Conservation (phyloP, 2,888 invertebrate species). For the Diarsia dahlii region DNA sequence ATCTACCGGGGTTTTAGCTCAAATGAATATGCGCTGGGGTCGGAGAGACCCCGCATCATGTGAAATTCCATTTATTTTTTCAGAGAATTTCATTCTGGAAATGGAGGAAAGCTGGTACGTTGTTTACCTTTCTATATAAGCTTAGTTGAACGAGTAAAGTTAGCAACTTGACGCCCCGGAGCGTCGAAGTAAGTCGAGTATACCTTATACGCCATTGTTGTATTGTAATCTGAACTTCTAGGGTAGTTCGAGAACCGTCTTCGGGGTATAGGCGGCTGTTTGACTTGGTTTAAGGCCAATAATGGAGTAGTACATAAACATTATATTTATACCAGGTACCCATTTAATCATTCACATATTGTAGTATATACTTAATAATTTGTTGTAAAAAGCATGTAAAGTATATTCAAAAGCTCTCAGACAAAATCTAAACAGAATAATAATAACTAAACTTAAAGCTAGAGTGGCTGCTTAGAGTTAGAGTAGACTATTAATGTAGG, state of each 20-base stretch:
- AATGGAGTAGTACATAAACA: neutral
- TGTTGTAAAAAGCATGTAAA: no score
- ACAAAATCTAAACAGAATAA: neutral
- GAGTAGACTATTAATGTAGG: neutral
- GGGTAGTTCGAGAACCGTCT: constrained; percentile 15
- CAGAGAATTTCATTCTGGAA: constrained; percentile 38
- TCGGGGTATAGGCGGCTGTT: neutral
- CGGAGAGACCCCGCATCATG: constrained; percentile 34
- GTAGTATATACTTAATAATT: neutral
- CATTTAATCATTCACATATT: neutral
- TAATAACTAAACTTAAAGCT: neutral
- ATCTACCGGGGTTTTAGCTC: constrained; percentile 66
- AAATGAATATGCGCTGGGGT: constrained; percentile 62
- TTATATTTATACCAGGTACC: neutral
- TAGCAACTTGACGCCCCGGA: constrained; percentile 40
- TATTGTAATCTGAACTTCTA: constrained; percentile 37
- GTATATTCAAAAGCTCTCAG: neutral
- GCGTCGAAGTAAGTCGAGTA: constrained; percentile 33
- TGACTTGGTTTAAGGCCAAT: constrained; percentile 19
- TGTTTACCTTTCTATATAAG: constrained; percentile 50
- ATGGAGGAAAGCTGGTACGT: neutral
- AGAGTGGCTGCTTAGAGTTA: neutral
- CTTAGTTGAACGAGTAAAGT: constrained; percentile 52
- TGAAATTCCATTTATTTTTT: constrained; percentile 74
- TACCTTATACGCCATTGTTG: constrained; percentile 23